phyloP scores from a whole-genome alignment of 2,888 invertebrate species.

The Toxonevra muliebris region DNA sequence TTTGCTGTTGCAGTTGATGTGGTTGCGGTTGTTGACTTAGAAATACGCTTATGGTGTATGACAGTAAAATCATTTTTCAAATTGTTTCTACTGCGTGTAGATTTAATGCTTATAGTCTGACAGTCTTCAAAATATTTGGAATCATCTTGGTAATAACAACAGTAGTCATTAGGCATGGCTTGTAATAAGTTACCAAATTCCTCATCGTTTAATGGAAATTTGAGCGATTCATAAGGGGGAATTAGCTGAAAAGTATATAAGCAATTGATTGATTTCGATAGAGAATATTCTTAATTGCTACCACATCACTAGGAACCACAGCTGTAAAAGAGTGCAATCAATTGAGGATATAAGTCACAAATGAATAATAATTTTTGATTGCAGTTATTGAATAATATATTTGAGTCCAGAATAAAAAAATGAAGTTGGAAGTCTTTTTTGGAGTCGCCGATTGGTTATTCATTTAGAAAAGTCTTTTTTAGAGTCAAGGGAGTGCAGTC shows the following conservation, averaged over 20 bases:
- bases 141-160: slow-evolving; percentile 10
- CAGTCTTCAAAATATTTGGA: slow-evolving; percentile 28
- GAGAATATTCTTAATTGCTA: too few relatives aligned
- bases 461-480: too few relatives aligned
- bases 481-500: too few relatives aligned
- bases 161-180: slow-evolving; percentile 41
- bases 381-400: too few relatives aligned
- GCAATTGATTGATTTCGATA: too few relatives aligned
- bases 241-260: slow-evolving; percentile 65
- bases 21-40: slow-evolving; percentile 1
- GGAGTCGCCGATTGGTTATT: too few relatives aligned
- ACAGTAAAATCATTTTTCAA: slow-evolving; percentile 6
- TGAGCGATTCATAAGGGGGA: slow-evolving; percentile 78
- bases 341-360: too few relatives aligned
- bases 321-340: too few relatives aligned
- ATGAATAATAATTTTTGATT: too few relatives aligned
- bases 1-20: slow-evolving; percentile 9
- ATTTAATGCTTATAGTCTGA: slow-evolving; percentile 8
- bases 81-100: slow-evolving; percentile 14
- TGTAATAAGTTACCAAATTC: slow-evolving; percentile 67
- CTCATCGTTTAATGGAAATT: slow-evolving; percentile 78
- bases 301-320: too few relatives aligned
- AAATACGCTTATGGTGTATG: slow-evolving; percentile 11
- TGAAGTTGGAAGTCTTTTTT: too few relatives aligned
- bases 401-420: too few relatives aligned